These are phyloP conservation scores for Laterallus jamaicensis DNA, from an alignment of 2,113 vertebrate genomes.

Conservation along the genomic window DNA sequence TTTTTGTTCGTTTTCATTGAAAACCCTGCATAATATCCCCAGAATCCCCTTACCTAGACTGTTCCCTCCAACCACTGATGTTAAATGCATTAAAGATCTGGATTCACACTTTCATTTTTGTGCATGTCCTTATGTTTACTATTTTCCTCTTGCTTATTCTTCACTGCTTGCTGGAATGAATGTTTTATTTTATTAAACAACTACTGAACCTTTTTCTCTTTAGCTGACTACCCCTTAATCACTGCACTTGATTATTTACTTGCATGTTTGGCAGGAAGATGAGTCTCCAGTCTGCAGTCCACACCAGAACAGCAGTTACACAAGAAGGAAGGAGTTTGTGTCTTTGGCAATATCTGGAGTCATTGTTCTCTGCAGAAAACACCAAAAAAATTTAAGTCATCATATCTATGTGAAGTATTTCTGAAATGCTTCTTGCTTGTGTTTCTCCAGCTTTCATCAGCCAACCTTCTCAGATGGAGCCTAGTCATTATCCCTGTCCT, in stretches of 20 bases:
- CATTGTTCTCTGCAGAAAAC: neutral
- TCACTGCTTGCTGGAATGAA: neutral
- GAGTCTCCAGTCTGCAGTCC: neutral
- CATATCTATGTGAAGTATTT: neutral
- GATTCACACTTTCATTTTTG: neutral
- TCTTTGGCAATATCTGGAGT: neutral
- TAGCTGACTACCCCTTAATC: neutral
- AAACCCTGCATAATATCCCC: neutral
- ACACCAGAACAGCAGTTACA: neutral
- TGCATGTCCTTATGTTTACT: neutral
- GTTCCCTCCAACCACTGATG: neutral
- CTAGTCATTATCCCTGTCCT: neutral
- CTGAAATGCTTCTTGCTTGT: rapidly evolving
- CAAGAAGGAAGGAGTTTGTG: neutral
- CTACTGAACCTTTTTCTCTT: neutral
- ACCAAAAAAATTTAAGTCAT: neutral
- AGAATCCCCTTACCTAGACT: neutral
- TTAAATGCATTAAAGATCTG: neutral
- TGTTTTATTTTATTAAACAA: neutral
- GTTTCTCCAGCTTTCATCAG: neutral
- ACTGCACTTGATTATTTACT: neutral
- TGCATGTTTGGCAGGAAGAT: neutral
- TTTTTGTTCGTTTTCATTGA: neutral
- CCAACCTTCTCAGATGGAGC: neutral
- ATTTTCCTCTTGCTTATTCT: neutral